Percentiles rank a stretch among this genome's conserved stretches.
Conservation (phyloP, 2,888 invertebrate species). For the Drosophila neonasuta region DNA sequence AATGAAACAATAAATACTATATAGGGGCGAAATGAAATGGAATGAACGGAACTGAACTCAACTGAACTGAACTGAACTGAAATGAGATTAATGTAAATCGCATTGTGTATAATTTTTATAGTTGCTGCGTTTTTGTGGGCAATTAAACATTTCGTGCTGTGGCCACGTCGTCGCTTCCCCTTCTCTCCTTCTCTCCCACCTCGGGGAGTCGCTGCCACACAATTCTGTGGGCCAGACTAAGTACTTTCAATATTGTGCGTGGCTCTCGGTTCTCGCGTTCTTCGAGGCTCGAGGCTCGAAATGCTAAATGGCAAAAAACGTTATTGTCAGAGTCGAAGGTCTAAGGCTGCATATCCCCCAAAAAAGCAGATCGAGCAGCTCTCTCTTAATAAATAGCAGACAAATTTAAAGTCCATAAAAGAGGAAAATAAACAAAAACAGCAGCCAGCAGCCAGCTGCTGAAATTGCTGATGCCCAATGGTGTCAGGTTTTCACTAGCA, state of each 20-base stretch:
- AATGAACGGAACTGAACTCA: slow-evolving; percentile 32
- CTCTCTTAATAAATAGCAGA: slow-evolving; percentile 6
- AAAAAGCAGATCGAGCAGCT: slow-evolving; percentile 3
- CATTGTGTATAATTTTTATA: slow-evolving; percentile 69
- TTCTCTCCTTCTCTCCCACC: neutral
- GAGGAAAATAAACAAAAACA: neutral
- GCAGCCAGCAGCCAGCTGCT: neutral
- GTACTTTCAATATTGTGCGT: slow-evolving; percentile 20
- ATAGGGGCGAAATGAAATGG: slow-evolving; percentile 41
- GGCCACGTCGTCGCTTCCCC: slow-evolving; percentile 1
- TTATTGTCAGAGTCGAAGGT: neutral
- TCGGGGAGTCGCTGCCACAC: neutral
- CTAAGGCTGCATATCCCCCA: neutral
- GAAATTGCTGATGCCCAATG: neutral
- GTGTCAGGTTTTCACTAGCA: neutral
- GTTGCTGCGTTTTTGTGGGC: slow-evolving; percentile 73
- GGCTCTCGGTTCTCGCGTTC: neutral
- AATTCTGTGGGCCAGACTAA: slow-evolving; percentile 28
- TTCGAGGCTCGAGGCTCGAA: neutral
- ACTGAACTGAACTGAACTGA: slow-evolving; percentile 31
- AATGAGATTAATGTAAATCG: slow-evolving; percentile 71
- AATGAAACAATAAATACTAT: neutral
- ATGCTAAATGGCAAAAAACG: slow-evolving; percentile 14
- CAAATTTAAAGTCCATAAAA: slow-evolving; percentile 9
- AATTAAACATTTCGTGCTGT: slow-evolving; percentile 69